Conservation (phyloP, 2,113 vertebrate genomes). For the Amblyopsis rosae region DNA sequence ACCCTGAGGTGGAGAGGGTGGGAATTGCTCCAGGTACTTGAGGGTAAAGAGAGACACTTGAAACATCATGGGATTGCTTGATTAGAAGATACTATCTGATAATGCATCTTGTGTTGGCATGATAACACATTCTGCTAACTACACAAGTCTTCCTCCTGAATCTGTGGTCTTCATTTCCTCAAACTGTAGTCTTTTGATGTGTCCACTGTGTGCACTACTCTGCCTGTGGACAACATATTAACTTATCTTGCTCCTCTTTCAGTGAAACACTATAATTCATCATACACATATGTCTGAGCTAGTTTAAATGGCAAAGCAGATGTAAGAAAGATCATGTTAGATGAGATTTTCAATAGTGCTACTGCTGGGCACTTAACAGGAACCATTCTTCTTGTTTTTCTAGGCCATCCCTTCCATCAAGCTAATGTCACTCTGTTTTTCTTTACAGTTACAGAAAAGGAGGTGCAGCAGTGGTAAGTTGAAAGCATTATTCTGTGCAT, state of each 20-base stretch:
- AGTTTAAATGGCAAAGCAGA: slow-evolving; percentile 11
- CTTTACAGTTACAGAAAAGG: slow-evolving; percentile 91
- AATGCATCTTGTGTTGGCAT: slow-evolving; percentile 47
- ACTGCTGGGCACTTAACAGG: slow-evolving; percentile 17
- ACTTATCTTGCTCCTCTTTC: slow-evolving; percentile 6
- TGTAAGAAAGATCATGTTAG: slow-evolving; percentile 35
- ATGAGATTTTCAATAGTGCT: slow-evolving; percentile 26
- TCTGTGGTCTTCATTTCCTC: slow-evolving; percentile 30
- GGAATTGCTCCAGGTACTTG: slow-evolving; percentile 51
- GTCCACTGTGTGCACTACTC: slow-evolving; percentile 22
- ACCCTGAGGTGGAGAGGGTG: slow-evolving; percentile 15
- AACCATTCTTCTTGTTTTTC: slow-evolving; percentile 28
- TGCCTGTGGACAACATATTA: slow-evolving; percentile 15
- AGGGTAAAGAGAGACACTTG: slow-evolving; percentile 28
- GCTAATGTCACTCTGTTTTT: slow-evolving; percentile 64
- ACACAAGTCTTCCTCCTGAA: slow-evolving; percentile 36
- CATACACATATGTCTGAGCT: not conserved
- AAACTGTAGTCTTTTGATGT: not conserved
- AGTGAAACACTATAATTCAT: not conserved
- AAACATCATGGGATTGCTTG: slow-evolving; percentile 38
- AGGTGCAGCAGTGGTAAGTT: slow-evolving; percentile 96
- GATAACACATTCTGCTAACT: slow-evolving; percentile 37
- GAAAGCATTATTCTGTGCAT: slow-evolving; percentile 13
- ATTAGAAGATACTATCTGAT: slow-evolving; percentile 47
- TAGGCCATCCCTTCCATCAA: slow-evolving; percentile 27